phyloP scores from a whole-genome alignment of 2,797 vertebrate species.

The Oreochromis mossambicus region DNA sequence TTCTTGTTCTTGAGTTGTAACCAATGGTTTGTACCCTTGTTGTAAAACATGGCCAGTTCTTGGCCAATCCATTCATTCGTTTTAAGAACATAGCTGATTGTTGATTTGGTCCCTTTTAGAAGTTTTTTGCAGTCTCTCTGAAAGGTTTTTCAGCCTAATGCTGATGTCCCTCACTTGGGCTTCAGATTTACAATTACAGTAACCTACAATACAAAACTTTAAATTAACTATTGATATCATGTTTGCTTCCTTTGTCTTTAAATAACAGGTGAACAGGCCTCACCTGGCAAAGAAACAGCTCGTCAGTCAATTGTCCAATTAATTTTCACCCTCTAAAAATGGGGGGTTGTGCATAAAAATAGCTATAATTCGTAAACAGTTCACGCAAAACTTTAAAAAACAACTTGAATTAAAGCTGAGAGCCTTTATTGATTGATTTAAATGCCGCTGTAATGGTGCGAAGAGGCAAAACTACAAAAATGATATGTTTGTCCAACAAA shows the following conservation, averaged over 20 bases:
- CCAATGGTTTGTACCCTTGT: not conserved
- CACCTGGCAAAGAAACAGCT: not conserved
- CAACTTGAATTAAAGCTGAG: not conserved
- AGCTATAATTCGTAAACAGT: not conserved
- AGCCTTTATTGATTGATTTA: not conserved
- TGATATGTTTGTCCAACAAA: not conserved
- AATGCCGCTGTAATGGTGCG: rapidly evolving
- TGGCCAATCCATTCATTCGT: not conserved
- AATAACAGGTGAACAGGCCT: not conserved
- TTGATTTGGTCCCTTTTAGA: not conserved
- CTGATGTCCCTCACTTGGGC: not conserved
- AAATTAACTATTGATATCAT: not conserved
- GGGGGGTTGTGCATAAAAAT: not conserved
- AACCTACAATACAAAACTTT: not conserved
- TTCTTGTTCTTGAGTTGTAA: not conserved
- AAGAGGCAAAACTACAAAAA: not conserved
- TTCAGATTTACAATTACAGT: not conserved
- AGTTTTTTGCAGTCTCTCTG: not conserved
- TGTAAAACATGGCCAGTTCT: not conserved
- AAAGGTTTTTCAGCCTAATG: not conserved
- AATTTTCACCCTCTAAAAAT: not conserved
- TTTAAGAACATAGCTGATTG: not conserved
- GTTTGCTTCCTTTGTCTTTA: not conserved
- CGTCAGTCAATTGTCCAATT: not conserved
- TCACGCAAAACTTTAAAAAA: not conserved